Percentiles rank a stretch among this genome's conserved stretches.
Evolutionary conservation across 2,888 invertebrate species (phyloP).

Genomic region (Mellilla xanthometata): DNA sequence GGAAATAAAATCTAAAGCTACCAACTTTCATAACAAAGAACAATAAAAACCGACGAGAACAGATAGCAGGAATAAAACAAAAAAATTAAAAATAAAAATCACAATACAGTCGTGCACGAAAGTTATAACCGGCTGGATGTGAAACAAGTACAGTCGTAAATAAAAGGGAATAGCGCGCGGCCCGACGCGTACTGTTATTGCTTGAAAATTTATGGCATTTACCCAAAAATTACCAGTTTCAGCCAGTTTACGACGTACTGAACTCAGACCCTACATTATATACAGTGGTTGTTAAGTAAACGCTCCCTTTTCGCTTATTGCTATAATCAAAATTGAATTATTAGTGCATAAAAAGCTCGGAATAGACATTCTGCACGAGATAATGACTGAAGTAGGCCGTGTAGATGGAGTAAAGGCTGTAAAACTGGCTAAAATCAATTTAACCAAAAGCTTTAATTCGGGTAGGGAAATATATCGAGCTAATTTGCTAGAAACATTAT

Average conservation of each 20-base stretch:
- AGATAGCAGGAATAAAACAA: constrained; percentile 57
- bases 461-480: background rate
- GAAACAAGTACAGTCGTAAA: constrained; percentile 79
- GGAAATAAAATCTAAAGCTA: constrained; percentile 36
- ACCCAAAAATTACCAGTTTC: constrained; percentile 70
- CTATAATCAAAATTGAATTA: constrained; percentile 36
- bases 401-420: constrained; percentile 1
- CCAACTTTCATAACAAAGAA: constrained; percentile 63
- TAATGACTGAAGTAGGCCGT: constrained; percentile 16
- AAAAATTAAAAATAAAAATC: constrained; percentile 58
- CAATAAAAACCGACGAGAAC: constrained; percentile 60
- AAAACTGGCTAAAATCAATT: constrained; percentile 5
- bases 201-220: constrained; percentile 69
- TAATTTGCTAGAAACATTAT: background rate
- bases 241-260: constrained; percentile 60
- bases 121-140: constrained; percentile 72
- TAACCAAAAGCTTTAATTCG: background rate
- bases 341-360: constrained; percentile 29
- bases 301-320: constrained; percentile 35
- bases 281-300: constrained; percentile 37
- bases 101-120: constrained; percentile 71
- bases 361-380: constrained; percentile 20
- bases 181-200: constrained; percentile 71
- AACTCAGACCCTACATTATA: constrained; percentile 42
- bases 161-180: constrained; percentile 74